These are phyloP conservation scores for Bombyx mandarina DNA, from an alignment of 1,140 invertebrate species.

Conservation along the genomic window DNA sequence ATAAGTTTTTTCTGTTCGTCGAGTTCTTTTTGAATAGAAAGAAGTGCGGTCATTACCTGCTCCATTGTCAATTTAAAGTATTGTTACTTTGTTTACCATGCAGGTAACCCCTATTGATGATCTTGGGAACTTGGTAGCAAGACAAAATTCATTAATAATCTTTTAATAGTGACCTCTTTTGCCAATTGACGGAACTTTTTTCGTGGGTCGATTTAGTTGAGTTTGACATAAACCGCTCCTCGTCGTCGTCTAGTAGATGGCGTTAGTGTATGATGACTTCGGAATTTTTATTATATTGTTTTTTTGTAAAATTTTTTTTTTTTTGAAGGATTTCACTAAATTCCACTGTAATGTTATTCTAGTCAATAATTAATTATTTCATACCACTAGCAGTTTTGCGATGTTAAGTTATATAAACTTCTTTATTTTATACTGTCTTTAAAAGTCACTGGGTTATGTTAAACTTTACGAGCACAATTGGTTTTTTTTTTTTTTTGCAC, in stretches of 20 bases:
- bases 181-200: background rate
- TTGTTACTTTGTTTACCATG: background rate
- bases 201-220: background rate
- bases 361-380: no score
- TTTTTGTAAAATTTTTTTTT: no score
- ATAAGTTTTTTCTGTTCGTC: constrained; percentile 3
- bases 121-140: background rate
- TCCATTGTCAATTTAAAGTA: background rate
- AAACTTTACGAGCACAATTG: background rate
- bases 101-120: background rate
- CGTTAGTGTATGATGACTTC: background rate
- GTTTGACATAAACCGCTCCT: background rate
- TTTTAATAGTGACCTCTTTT: background rate
- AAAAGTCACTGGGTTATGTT: no score
- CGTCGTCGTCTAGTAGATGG: constrained; percentile 1
- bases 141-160: background rate
- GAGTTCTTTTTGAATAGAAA: constrained; percentile 2
- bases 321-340: no score
- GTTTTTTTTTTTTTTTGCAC: constrained; percentile 1
- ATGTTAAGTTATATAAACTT: no score
- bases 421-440: no score
- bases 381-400: no score
- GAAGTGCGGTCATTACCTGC: background rate
- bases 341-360: no score
- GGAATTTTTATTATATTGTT: background rate